Percentiles rank a stretch among this genome's conserved stretches.
Evolutionary conservation across 2,113 vertebrate species (phyloP).

Genomic region (Pandion haliaetus): DNA sequence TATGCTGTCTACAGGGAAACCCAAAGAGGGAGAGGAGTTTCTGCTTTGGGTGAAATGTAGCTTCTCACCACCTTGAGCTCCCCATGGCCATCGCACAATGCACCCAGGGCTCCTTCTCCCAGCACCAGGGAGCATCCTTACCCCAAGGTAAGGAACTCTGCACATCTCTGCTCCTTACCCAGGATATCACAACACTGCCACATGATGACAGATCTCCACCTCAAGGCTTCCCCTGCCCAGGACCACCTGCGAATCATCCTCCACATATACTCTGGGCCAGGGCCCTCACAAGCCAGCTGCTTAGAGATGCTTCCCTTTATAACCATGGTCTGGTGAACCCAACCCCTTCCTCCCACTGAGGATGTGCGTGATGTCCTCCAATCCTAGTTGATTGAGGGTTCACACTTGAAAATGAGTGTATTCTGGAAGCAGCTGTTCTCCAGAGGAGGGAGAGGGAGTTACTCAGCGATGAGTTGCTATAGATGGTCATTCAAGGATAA

Average conservation of each 20-base stretch:
- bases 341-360: neutral
- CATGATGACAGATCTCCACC: neutral
- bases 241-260: neutral
- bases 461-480: neutral
- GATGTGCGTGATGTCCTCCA: neutral
- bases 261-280: neutral
- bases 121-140: neutral
- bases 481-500: neutral
- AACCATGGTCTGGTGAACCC: neutral
- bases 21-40: neutral
- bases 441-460: neutral
- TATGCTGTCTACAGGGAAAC: neutral
- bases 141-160: neutral
- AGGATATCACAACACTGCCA: neutral
- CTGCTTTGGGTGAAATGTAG: neutral
- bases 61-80: neutral
- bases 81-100: accelerated
- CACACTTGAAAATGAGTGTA: neutral
- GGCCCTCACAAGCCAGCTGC: neutral
- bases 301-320: neutral
- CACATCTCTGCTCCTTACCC: neutral
- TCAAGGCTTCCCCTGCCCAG: neutral
- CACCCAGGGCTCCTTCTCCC: neutral
- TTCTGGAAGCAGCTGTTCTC: neutral
- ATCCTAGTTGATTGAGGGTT: neutral